Base-by-base conservation (phyloP, 1,140 invertebrate species). In the Heliconius melpomene region DNA sequence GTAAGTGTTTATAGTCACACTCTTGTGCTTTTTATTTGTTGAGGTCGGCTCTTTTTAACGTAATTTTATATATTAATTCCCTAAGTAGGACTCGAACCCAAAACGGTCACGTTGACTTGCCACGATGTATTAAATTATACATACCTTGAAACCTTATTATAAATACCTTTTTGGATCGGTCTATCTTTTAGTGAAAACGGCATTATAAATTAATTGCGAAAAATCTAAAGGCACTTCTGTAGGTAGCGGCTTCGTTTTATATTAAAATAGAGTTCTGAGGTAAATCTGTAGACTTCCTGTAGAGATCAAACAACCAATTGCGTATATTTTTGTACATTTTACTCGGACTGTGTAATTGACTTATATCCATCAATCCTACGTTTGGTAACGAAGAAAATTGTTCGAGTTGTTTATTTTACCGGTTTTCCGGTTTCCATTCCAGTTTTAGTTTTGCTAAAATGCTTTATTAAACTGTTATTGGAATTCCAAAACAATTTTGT, bases 381-480 rank as follows among this genome's bases (percentile, higher is more conserved):
- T 60, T 60, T 60, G 57, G 57, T 60, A 26, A 60, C 57, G 57
- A 60, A 60, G 57, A 60, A 60, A 60, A 60, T 60, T 26, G 57
- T 60, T 60, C 57, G 57, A 60, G 57, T 60, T 60, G 57, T 60
- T 60, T 60, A n/a, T 23, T 60, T 60, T 23, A 60, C 20, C 57
- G 23, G 57, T 60, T 26, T 60, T 60, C 57, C 57, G 57, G 57
- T 60, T 60, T 26, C 8, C 57, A 60, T 60, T 60, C 57, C 57
- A 60, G 7, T 60, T 60, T 60, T 60, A 60, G 57, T 60, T 60
- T 60, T 23, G n/a, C 9, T 60, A 60, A 60, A 60, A 23, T 74
- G 52, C 46, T 74, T 38, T 52, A 74, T 74, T 26, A 74, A 74
- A 74, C 46, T 74, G 73, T 29, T 74, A 74, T 74, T 74, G 73